Evolutionary conservation across 2,888 invertebrate genomes (phyloP), one percentile per base, ranked within the genome.

Genomic region (Hirtodrosophila cameraria): DNA sequence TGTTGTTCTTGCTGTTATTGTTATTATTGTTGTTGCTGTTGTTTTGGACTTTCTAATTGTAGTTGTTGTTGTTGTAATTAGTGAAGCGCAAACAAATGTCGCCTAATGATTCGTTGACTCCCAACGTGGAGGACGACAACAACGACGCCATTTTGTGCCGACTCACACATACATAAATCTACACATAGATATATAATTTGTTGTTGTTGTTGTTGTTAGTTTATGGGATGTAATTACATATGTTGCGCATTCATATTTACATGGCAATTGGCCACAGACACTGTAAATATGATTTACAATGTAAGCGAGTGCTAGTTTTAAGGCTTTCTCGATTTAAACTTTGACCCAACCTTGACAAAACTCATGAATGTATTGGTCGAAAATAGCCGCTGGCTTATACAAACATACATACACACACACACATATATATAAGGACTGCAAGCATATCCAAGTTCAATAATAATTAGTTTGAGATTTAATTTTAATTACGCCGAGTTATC

Each of bases 381-480:
- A 78, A 61, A 82, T 66, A 74, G 33, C 81, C 85, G 55, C 55
- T 50, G 79, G 83, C 59, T 53, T 73, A 60, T 61, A 58, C 52
- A 53, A 71, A 41, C 54, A 69, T 25, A 12, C 27, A 15, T 41
- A 36, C 18, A 35, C 38, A 48, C 16, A 43, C 42, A 20, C 30
- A 7, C 11, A 52, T 18, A 41, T 16, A 16, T 12, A n/a, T n/a
- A n/a, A n/a, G n/a, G n/a, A n/a, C n/a, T n/a, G n/a, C 30, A 45
- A 49, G 39, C 53, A 49, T 35, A 41, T 58, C 52, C 71, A 62
- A 75, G 81, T 74, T 79, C 79, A 79, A 77, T 81, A 77, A 77
- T 78, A 87, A 85, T 87, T 84, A 83, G 81, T 84, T 84, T 88
- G 76, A 76, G 79, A 87, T 87, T 82, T 86, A 86, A 86, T 88